These are phyloP conservation scores for Seira ritae DNA, from an alignment of 2,888 invertebrate species.

Conservation along the genomic window DNA sequence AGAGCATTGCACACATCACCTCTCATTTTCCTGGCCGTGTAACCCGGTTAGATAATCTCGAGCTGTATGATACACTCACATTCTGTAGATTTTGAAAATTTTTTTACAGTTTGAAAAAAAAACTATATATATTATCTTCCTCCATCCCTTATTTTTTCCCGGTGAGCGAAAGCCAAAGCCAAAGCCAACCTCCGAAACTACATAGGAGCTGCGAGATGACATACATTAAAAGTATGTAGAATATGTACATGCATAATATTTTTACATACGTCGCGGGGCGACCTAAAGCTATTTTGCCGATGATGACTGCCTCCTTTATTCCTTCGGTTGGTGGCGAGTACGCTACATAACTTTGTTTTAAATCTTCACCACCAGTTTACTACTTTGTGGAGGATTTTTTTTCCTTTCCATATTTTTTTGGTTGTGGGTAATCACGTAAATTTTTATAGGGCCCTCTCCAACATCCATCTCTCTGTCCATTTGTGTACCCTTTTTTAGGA, in stretches of 20 bases:
- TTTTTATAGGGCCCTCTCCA: slow-evolving; percentile 51
- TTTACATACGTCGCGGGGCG: slow-evolving; percentile 29
- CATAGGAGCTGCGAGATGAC: too few species aligned
- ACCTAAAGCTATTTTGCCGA: slow-evolving; percentile 48
- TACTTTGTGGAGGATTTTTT: slow-evolving; percentile 54
- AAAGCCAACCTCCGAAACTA: slow-evolving; percentile 60
- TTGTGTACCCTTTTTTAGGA: slow-evolving; percentile 31
- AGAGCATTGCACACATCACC: too few species aligned
- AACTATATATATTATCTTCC: not conserved
- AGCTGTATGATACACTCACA: slow-evolving; percentile 2
- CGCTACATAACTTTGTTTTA: slow-evolving; percentile 51
- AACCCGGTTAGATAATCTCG: slow-evolving; percentile 63
- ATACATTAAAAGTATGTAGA: too few species aligned
- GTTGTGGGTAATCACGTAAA: too few species aligned
- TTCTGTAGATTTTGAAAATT: not conserved
- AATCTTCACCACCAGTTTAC: slow-evolving; percentile 57
- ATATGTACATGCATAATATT: too few species aligned
- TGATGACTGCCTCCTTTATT: slow-evolving; percentile 38
- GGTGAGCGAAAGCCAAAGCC: too few species aligned
- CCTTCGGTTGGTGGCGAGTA: slow-evolving; percentile 57
- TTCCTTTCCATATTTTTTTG: slow-evolving; percentile 9
- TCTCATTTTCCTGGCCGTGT: slow-evolving; percentile 44
- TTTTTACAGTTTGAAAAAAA: slow-evolving; percentile 21
- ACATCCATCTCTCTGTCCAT: not conserved
- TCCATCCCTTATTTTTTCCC: slow-evolving; percentile 43